Base-by-base conservation (phyloP, 2,888 invertebrate species). In the Epirrhoe tristata region DNA sequence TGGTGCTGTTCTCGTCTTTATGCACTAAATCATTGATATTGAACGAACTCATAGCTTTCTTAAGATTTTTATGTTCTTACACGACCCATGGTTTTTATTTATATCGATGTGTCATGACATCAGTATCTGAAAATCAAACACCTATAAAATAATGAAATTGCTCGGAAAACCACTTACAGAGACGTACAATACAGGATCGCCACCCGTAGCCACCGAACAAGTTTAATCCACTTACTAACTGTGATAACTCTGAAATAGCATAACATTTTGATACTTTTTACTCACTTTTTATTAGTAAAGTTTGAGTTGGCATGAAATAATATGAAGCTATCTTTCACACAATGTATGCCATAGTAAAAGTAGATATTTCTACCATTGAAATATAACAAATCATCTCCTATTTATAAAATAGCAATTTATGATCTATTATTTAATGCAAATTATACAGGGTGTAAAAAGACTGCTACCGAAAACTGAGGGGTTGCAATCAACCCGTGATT, bases 151-250 rank as follows among this genome's bases (percentile, higher is more conserved):
- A 63, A 65, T 59, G 24, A n/a, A 67, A 61, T 61, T 58, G 55
- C 54, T 14, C 48, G 48, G 55, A 58, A 46, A 61, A 62, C 52
- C 17, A 63, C 61, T 53, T 59, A 70, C 66, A 48, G 43, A 68
- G 52, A 61, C 59, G 39, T 58, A 56, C 59, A 17, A 63, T 51
- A 59, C 55, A 36, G 59, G 54, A 62, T 55, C 59, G 36, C 56
- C 17, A 48, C 52, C 62, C 16, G 65, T 43, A 50, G 59, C 54
- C 64, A 48, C 61, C 39, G 56, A 61, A 61, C 62, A 58, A 67
- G 61, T 65, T 65, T 59, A 70, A 72, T 70, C 68, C 67, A 70
- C 66, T 68, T 65, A 68, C 63, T 56, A 65, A 68, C 64, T 70
- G 62, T 56, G 64, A 61, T 67, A 66, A 62, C 64, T 62, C 43